Percentiles rank a stretch among this genome's conserved stretches.
phyloP scores from a whole-genome alignment of 1,140 invertebrate species.

The Lasaia peninsularis region DNA sequence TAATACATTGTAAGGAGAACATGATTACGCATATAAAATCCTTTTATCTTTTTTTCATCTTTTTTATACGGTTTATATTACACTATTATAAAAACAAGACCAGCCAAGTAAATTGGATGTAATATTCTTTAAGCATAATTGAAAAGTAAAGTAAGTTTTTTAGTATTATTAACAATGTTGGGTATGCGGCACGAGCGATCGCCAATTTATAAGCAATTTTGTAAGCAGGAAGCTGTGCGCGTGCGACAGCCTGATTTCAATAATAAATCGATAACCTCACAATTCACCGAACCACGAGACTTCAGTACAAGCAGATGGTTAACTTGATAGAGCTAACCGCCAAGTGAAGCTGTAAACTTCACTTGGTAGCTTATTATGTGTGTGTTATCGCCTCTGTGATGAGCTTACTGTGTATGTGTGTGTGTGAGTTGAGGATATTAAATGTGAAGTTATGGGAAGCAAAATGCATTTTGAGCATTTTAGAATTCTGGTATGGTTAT shows the following conservation, averaged over 20 bases:
- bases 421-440: too few species aligned
- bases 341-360: background rate
- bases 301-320: background rate
- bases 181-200: constrained; percentile 58
- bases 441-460: too few species aligned
- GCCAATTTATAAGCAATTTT: constrained; percentile 71
- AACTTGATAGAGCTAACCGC: constrained; percentile 28
- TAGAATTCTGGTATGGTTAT: too few species aligned
- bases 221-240: constrained; percentile 55
- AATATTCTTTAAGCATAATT: constrained; percentile 58
- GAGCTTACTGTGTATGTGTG: too few species aligned
- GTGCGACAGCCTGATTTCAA: constrained; percentile 66
- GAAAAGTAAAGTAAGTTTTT: constrained; percentile 62
- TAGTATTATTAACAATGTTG: constrained; percentile 56
- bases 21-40: background rate
- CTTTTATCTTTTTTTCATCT: background rate
- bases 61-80: background rate
- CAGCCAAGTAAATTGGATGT: constrained; percentile 16
- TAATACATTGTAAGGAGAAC: constrained; percentile 15
- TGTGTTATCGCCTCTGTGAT: background rate
- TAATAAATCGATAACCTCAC: constrained; percentile 66
- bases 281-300: constrained; percentile 34
- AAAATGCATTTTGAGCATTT: too few species aligned
- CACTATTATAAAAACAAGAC: constrained; percentile 9
- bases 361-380: background rate